Conservation (phyloP, 2,888 invertebrate species). For the Oligia strigilis region DNA sequence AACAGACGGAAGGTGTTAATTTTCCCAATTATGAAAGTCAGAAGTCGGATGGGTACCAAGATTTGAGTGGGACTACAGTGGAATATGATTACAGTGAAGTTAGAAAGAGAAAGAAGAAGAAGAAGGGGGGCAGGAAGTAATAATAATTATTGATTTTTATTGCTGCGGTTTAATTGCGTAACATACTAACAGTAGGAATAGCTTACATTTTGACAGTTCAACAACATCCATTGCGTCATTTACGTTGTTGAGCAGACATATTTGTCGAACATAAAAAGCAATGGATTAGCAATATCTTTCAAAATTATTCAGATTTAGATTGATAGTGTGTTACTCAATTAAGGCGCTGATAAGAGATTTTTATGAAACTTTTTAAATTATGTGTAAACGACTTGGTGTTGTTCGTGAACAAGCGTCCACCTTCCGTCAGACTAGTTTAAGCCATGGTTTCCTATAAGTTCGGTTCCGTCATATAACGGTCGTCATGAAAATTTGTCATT, state of each 20-base stretch:
- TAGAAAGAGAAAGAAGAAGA: conserved; percentile 79
- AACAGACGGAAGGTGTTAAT: conserved; percentile 82
- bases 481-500: background rate
- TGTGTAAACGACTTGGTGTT: conserved; percentile 13
- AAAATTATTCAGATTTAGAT: background rate
- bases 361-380: background rate
- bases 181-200: background rate
- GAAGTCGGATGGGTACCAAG: conserved; percentile 83
- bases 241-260: background rate
- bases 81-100: conserved; percentile 76
- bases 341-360: background rate
- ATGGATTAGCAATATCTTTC: background rate
- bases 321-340: background rate
- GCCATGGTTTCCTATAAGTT: background rate
- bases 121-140: conserved; percentile 66
- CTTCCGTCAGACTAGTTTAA: background rate
- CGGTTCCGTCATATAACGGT: background rate
- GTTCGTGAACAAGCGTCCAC: conserved; percentile 8
- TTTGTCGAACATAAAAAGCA: background rate
- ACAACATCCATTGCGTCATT: background rate
- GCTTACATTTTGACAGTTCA: background rate
- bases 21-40: conserved; percentile 81
- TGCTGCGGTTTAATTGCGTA: background rate
- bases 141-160: background rate
- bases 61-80: conserved; percentile 80